A percentile compares a stretch with the other conserved stretches of the same genome.
These are phyloP conservation scores for Holacanthella duospinosa DNA, from an alignment of 2,888 invertebrate species.

Conservation along the genomic window DNA sequence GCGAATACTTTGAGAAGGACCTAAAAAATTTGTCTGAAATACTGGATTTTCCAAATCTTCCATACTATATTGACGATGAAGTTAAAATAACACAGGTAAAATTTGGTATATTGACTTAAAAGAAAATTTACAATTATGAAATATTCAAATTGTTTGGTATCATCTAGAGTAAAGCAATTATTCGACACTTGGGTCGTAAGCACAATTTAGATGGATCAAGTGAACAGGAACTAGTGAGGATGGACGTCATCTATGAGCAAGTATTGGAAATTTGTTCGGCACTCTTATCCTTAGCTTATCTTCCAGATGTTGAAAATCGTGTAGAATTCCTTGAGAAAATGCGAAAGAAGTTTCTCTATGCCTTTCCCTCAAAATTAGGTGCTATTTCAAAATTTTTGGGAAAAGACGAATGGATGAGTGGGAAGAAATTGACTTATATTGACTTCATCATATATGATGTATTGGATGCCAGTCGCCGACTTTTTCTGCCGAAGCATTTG, in stretches of 20 bases:
- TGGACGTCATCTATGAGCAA: background rate
- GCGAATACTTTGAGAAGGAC: too few species aligned
- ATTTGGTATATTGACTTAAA: too few species aligned
- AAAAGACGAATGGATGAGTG: background rate
- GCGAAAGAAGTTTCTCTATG: background rate
- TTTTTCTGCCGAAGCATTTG: background rate
- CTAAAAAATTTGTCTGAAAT: too few species aligned
- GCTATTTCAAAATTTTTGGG: background rate
- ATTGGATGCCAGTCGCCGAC: background rate
- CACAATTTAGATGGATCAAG: background rate
- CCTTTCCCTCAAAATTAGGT: background rate
- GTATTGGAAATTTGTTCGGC: background rate
- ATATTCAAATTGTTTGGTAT: too few species aligned
- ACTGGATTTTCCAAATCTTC: background rate
- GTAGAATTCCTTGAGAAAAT: background rate
- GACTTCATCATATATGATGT: background rate
- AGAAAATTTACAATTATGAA: too few species aligned
- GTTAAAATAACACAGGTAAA: background rate
- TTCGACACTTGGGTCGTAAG: conserved; percentile 1
- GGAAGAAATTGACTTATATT: background rate
- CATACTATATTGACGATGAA: background rate
- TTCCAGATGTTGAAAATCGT: background rate
- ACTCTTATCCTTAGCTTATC: background rate
- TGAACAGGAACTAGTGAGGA: background rate
- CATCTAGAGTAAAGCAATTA: background rate